phyloP scores from a whole-genome alignment of 1,140 invertebrate genomes.

The Drosophila kikkawai region DNA sequence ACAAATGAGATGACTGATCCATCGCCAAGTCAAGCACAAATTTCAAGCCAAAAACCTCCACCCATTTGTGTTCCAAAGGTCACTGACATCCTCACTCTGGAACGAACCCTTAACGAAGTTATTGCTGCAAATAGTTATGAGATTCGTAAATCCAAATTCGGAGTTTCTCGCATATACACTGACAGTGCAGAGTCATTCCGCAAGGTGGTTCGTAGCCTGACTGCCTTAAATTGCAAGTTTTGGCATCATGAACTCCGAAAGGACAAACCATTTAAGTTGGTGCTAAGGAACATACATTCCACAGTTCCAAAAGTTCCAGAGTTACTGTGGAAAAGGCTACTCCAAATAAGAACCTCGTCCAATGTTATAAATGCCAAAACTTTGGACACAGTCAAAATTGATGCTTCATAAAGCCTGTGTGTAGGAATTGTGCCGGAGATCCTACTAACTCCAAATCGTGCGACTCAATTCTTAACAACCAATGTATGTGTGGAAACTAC shows the following conservation, averaged over 20 bases:
- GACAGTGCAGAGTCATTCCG: slow-evolving; percentile 3
- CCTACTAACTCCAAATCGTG: slow-evolving; percentile 10
- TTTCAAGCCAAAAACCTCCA: neutral
- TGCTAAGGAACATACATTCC: slow-evolving; percentile 23
- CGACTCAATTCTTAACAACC: neutral
- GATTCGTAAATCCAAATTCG: slow-evolving; percentile 9
- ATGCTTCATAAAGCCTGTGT: slow-evolving; percentile 25
- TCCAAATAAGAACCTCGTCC: slow-evolving; percentile 10
- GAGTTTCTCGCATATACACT: slow-evolving; percentile 10
- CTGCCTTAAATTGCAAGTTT: slow-evolving; percentile 30
- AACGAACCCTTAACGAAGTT: neutral
- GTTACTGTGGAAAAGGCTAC: slow-evolving; percentile 18
- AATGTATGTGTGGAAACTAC: slow-evolving; percentile 6
- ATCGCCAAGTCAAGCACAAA: neutral
- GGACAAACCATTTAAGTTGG: slow-evolving; percentile 13
- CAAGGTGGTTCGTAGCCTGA: slow-evolving; percentile 10
- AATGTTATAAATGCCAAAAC: slow-evolving; percentile 25
- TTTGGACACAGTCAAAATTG: slow-evolving; percentile 25
- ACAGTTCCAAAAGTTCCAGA: slow-evolving; percentile 18
- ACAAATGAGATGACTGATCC: slow-evolving; percentile 8
- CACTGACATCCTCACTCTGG: slow-evolving; percentile 1
- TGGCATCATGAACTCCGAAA: slow-evolving; percentile 34
- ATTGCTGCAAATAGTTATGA: neutral
- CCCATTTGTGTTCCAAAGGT: slow-evolving; percentile 10
- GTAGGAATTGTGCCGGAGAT: slow-evolving; percentile 22